phyloP scores from a whole-genome alignment of 2,797 vertebrate genomes.

The Parambassis ranga region DNA sequence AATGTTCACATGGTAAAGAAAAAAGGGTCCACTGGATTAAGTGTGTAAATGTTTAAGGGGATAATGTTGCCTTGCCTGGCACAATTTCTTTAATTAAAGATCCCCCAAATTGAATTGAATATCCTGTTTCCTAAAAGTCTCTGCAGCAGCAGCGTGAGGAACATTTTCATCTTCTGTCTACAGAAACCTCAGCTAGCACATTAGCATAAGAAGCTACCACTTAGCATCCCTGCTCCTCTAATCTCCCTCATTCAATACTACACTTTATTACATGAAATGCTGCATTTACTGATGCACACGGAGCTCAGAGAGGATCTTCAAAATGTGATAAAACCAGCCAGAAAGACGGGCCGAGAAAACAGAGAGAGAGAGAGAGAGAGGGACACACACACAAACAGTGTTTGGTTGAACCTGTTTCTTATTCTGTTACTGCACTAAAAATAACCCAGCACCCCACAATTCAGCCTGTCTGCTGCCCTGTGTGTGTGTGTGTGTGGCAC shows the following conservation, averaged over 20 bases:
- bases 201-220: not conserved
- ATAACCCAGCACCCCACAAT: constrained; percentile 44
- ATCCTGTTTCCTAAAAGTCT: too few species aligned
- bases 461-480: constrained; percentile 46
- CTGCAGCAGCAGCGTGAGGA: too few species aligned
- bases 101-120: too few species aligned
- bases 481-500: constrained; percentile 42
- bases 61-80: too few species aligned
- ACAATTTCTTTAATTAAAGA: too few species aligned
- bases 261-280: not conserved
- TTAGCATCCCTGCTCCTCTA: not conserved
- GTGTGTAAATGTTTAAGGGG: too few species aligned
- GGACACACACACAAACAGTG: constrained; percentile 6
- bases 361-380: constrained; percentile 14
- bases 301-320: not conserved
- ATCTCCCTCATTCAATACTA: not conserved
- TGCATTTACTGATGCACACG: not conserved
- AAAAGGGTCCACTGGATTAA: too few species aligned
- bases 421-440: constrained; percentile 60
- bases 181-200: not conserved
- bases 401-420: constrained; percentile 33
- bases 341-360: not conserved
- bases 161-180: not conserved
- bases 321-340: not conserved
- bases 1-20: too few species aligned